Conservation (phyloP, 2,888 invertebrate genomes). For the Zygogramma bicolorata region DNA sequence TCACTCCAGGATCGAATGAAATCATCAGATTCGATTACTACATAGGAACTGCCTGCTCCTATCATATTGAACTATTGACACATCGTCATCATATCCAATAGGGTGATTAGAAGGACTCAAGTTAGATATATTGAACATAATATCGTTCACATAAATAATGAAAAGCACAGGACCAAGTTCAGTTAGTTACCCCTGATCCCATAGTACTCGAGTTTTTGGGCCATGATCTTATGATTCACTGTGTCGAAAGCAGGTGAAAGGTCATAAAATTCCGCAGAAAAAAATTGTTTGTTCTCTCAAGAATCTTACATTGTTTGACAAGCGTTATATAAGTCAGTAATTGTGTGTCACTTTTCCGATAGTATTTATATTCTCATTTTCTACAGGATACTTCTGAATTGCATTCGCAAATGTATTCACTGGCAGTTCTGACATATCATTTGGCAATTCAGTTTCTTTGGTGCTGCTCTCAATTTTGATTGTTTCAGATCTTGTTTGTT, state of each 20-base stretch:
- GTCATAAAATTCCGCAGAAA: not conserved
- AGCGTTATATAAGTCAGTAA: no score
- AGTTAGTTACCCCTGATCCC: not conserved
- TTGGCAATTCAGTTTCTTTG: no score
- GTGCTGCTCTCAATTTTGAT: no score
- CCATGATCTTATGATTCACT: not conserved
- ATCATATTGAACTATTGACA: no score
- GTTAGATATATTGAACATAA: not conserved
- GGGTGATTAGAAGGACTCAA: not conserved
- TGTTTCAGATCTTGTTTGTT: no score
- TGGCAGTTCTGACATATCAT: no score
- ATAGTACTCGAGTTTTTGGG: not conserved
- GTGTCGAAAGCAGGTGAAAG: not conserved
- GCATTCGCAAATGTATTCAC: no score
- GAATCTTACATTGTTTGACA: not conserved
- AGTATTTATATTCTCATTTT: no score
- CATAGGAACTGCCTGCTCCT: no score
- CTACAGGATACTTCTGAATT: no score
- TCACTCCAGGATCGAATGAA: not conserved
- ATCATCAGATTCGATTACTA: not conserved
- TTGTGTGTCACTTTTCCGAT: no score
- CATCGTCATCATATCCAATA: not conserved
- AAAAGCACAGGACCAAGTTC: no score
- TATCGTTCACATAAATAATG: not conserved
- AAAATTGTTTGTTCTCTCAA: not conserved